Percentiles rank a stretch among this genome's conserved stretches.
These are phyloP conservation scores for Apostichopus japonicus DNA, from an alignment of 35 echinoderm and acorn worm species.

Conservation along the genomic window DNA sequence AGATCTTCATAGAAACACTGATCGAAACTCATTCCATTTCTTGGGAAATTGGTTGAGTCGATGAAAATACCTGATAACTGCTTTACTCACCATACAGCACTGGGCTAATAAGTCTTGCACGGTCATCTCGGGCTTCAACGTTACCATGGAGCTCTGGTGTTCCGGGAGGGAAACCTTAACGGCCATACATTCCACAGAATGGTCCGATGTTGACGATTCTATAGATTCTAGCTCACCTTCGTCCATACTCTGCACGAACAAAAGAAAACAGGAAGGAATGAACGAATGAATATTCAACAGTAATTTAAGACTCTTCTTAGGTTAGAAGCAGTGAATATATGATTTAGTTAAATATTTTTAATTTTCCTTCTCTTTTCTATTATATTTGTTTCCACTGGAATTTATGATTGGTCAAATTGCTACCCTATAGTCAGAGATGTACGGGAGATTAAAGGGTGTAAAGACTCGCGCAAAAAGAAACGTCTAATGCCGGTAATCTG, in stretches of 20 bases:
- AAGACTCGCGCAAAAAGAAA: too few relatives aligned
- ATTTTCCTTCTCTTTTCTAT: too few relatives aligned
- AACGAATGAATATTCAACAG: neutral
- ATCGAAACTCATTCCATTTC: neutral
- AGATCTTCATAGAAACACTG: too few relatives aligned
- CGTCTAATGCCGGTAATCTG: too few relatives aligned
- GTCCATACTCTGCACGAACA: neutral
- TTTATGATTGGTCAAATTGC: too few relatives aligned
- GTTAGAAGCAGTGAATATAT: too few relatives aligned
- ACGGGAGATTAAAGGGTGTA: too few relatives aligned
- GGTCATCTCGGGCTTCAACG: conserved; percentile 88
- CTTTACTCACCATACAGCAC: conserved; percentile 88
- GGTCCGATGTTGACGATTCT: conserved; percentile 68
- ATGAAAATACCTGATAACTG: neutral
- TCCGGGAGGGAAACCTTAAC: conserved; percentile 85
- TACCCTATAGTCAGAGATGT: too few relatives aligned
- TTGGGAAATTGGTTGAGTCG: neutral
- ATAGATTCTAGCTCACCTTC: conserved; percentile 13
- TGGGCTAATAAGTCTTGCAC: conserved; percentile 89
- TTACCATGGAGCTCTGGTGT: conserved; percentile 93
- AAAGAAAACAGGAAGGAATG: neutral
- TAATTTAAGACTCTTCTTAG: neutral
- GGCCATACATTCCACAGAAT: conserved; percentile 61
- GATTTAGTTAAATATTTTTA: too few relatives aligned
- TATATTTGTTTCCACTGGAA: too few relatives aligned